Evolutionary conservation across 2,113 vertebrate genomes (phyloP), one percentile per base, ranked within the genome.

Genomic region (Nibea albiflora): DNA sequence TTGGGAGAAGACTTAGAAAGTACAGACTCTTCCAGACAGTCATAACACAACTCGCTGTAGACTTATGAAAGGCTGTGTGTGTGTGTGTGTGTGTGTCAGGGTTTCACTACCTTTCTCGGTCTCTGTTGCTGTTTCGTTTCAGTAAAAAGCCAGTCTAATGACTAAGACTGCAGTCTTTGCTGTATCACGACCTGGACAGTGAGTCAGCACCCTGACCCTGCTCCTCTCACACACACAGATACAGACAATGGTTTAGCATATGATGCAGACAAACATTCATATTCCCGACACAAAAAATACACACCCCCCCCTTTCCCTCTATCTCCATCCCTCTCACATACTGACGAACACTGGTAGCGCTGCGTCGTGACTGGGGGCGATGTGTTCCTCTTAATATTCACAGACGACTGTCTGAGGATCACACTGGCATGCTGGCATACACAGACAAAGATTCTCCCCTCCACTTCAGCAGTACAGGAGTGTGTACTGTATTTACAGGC

Each of bases 301-400:
- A 39, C 49, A 2, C 71, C 73, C 44, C 60, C 75, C 68, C 44
- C 26, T 50, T 76, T 72, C 52, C 35, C 76, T 81, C 68, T 64
- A 52, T 72, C 83, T 86, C 76, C 65, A 31, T 44, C 71, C 74
- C 81, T 73, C 83, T 77, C 78, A 53, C 87, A 73, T 73, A 80
- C 76, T 68, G 84, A 86, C 66, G 52, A 82, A 89, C 78, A 78
- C 87, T 79, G 80, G 81, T 76, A 88, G 82, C 11, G 22, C 83
- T 87, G 88, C 71, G 79, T 94, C 92, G 93, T 94, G 93, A 94
- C 92, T 93, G 89, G 89, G 81, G 82, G 92, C 76, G 81, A 88
- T 68, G 90, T 73, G 79, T 76, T 92, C 76, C 84, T 91, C 86
- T 92, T 90, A 87, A 90, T 89, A 90, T 92, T 90, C 89, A 86